Percentiles rank a stretch among this genome's conserved stretches.
These are phyloP conservation scores for Cavia aperea DNA, from an alignment of 2,113 vertebrate species.

Conservation along the genomic window DNA sequence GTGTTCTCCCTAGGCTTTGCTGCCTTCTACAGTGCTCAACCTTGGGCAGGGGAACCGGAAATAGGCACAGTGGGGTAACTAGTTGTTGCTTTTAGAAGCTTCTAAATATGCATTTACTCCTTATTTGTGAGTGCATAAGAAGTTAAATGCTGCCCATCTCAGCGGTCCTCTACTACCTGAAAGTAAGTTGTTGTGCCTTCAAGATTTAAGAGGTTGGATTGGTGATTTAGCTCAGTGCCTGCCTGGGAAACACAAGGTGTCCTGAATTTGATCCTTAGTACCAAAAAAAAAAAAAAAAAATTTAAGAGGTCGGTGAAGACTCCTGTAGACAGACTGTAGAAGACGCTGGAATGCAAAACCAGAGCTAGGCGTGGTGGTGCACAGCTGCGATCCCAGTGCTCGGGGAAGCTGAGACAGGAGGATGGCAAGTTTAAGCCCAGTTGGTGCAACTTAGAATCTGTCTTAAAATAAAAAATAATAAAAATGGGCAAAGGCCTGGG, in stretches of 20 bases:
- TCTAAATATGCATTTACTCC: neutral
- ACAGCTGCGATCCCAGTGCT: neutral
- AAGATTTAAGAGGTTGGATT: neutral
- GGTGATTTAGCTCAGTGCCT: too few relatives aligned
- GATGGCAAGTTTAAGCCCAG: neutral
- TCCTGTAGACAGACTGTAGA: neutral
- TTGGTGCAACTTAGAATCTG: neutral
- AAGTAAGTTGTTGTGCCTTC: neutral
- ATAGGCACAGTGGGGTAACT: neutral
- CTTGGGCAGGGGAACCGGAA: too few relatives aligned
- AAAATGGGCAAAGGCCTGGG: neutral
- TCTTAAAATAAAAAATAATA: neutral
- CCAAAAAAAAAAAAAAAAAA: too few relatives aligned
- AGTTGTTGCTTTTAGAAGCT: neutral
- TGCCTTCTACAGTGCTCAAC: neutral
- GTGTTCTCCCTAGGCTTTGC: accelerated
- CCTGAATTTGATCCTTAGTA: too few relatives aligned
- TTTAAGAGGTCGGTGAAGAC: neutral
- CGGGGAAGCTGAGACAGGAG: neutral
- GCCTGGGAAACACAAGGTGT: too few relatives aligned
- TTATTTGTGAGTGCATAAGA: neutral
- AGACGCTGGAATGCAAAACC: neutral
- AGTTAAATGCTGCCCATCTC: neutral
- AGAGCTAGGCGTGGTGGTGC: neutral
- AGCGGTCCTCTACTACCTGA: neutral